Conservation (phyloP, 2,113 vertebrate species). For the Peromyscus polionotus region DNA sequence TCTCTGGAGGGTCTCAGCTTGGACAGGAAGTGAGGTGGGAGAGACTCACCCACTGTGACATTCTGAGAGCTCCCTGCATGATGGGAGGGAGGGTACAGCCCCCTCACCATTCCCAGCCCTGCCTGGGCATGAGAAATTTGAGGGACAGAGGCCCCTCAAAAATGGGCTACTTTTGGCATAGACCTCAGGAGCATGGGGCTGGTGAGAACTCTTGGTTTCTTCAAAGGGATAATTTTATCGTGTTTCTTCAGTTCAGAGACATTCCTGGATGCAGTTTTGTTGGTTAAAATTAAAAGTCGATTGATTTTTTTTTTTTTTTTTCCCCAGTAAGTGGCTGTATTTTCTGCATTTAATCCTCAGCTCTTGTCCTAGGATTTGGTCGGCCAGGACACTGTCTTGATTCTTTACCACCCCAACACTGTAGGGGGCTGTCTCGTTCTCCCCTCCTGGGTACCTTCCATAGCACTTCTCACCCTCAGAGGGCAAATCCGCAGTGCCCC, state of each 20-base stretch:
- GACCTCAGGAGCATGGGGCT: neutral
- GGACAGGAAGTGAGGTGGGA: neutral
- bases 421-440: accelerated
- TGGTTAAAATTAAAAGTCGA: conserved; percentile 80
- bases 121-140: neutral
- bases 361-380: neutral
- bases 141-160: neutral
- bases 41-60: neutral
- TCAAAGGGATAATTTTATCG: conserved; percentile 58
- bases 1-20: neutral
- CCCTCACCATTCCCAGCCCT: neutral
- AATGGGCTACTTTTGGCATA: neutral
- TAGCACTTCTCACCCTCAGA: neutral
- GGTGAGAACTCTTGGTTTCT: conserved; percentile 54
- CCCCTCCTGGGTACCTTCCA: neutral
- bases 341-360: neutral
- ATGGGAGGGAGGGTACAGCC: conserved; percentile 17
- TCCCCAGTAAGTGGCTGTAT: neutral
- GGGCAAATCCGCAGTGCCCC: too few relatives aligned
- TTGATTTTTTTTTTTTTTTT: neutral
- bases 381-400: neutral
- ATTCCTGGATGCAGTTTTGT: conserved; percentile 57
- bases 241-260: conserved; percentile 64
- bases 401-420: neutral
- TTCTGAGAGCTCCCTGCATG: neutral